phyloP scores from a whole-genome alignment of 2,888 invertebrate genomes.

The Troilus luridus region DNA sequence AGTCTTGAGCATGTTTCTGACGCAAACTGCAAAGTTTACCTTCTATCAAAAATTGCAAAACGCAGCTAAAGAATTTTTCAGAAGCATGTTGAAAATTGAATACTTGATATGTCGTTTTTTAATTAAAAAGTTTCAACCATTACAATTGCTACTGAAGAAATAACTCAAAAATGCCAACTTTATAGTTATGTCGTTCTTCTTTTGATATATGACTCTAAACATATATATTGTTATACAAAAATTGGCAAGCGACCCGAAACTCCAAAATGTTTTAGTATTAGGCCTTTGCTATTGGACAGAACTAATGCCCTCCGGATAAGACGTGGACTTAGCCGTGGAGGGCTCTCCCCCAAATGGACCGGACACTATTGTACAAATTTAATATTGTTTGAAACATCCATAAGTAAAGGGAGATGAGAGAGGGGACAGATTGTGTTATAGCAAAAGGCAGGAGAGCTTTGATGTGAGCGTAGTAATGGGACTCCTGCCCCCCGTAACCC shows the following conservation, averaged over 20 bases:
- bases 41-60: too few relatives aligned
- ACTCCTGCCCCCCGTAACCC: not conserved
- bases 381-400: constrained; percentile 32
- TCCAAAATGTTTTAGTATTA: not conserved
- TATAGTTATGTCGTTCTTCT: too few relatives aligned
- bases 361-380: constrained; percentile 34
- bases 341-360: not conserved
- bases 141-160: too few relatives aligned
- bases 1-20: too few relatives aligned
- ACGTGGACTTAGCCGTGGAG: not conserved
- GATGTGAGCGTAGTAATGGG: constrained; percentile 22
- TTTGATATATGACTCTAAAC: not conserved
- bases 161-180: too few relatives aligned
- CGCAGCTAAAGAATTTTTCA: too few relatives aligned
- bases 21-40: too few relatives aligned
- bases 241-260: not conserved
- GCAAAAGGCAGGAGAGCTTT: constrained; percentile 3
- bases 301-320: not conserved
- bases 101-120: too few relatives aligned
- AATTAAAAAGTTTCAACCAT: too few relatives aligned
- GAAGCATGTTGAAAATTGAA: too few relatives aligned
- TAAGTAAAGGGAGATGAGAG: constrained; percentile 25
- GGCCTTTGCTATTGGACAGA: not conserved
- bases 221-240: not conserved
- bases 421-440: constrained; percentile 32